Base-by-base conservation (phyloP, 2,888 invertebrate genomes). In the Melinaea marsaeus region DNA sequence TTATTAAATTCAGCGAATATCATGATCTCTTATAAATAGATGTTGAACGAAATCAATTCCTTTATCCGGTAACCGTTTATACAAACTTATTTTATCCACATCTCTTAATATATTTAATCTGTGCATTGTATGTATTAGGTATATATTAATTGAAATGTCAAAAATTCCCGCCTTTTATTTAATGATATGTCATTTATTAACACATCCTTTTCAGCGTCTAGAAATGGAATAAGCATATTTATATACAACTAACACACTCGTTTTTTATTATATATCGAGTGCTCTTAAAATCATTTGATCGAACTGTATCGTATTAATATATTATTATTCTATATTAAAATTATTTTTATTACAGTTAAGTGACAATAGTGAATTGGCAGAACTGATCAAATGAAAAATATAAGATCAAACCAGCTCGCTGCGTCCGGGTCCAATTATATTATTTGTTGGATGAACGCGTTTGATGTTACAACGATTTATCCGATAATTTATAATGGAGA, bases 11-110 rank as follows among this genome's bases (percentile, higher is more conserved):
- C 55, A 65, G 63, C 57, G 51, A 58, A 45, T 46, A 58, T 22
- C 22, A 22, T 45, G 56, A 45, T 48, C 46, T 46, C 56, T 5
- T 32, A 54, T 13, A 32, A 54, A 48, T 51, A 48, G 45, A 35
- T 47, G 47, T 57, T 64, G 64, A 58, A 61, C 56, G 58, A 58
- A 68, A 65, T 70, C 69, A 70, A 69, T 69, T 69, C 65, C 69
- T 65, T 56, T 48, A n/a, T n/a, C n/a, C 32, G 7, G 32, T 32
- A 7, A 51, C 32, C 0, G 22, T 32, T 51, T 51, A 51, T 32
- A n/a, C 51, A 51, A 51, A 32, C 51, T 5, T 11, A 2, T 11
- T 51, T 32, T 22, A n/a, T 51, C 4, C n/a, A 32, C 2, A 51
- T 9, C 11, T 42, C 3, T 9, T 42, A 42, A 9, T 37, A 37